Base-by-base conservation (phyloP, 2,888 invertebrate genomes). In the Drosophila fungiperda region DNA sequence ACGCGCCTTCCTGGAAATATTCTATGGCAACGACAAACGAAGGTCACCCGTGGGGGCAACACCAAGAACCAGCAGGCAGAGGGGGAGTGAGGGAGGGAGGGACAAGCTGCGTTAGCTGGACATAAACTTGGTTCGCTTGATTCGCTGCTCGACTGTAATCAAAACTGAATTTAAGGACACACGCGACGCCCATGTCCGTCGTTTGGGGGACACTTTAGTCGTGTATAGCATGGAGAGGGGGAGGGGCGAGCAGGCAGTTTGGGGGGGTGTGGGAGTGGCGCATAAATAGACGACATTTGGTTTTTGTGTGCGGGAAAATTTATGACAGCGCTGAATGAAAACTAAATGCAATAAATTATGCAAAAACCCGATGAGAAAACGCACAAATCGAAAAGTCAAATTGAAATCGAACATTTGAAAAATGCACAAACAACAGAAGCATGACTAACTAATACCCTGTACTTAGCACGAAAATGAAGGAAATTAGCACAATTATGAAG, bases 281-380 rank as follows among this genome's bases (percentile, higher is more conserved):
- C 26, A 48, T 15, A 23, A 23, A 48, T 4, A 20, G 29, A 17
- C 45, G 57, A 54, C 67, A 58, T 73, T 70, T 62, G 64, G 49
- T 59, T 74, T 67, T 29, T 17, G 49, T 45, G 29, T n/a, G 57
- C 48, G 2, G 40, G 50, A 42, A 67, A 78, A 81, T 83, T 89
- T 83, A 84, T 84, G 87, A 68, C 82, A 58, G 32, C 50, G 63
- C 29, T 60, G 62, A 81, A 68, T 70, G 69, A 73, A 79, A 89
- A 72, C 77, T 82, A 82, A 89, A 77, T 83, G 89, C 84, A 87
- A 84, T 89, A 87, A 89, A 87, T 89, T 89, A 84, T 84, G 87
- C 89, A 84, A 87, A 81, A 73, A 48, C 20, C 40, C 73, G 63
- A 66, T 76, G 78, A 76, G 42, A 53, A 35, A 23, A 23, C 33